A percentile compares a stretch with the other conserved stretches of the same genome.
These are phyloP conservation scores for Chaitophorus viminalis DNA, from an alignment of 2,888 invertebrate genomes.

Conservation along the genomic window DNA sequence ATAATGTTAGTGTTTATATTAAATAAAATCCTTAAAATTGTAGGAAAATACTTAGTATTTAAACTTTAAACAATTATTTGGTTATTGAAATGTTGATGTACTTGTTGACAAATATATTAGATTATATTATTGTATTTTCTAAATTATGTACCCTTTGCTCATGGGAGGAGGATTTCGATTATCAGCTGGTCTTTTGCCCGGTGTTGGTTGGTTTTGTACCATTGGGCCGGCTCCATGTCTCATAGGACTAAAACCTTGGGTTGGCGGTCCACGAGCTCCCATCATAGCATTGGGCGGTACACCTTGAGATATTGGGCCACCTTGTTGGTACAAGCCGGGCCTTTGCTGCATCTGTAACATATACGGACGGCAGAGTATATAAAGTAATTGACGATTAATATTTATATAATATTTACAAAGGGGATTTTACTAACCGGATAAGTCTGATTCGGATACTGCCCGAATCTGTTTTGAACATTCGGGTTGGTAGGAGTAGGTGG, in stretches of 20 bases:
- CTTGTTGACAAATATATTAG: too few species aligned
- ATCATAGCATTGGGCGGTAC: constrained; percentile 69
- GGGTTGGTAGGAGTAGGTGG: constrained; percentile 45
- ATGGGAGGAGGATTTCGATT: constrained; percentile 61
- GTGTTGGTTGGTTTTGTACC: constrained; percentile 72
- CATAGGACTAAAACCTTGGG: constrained; percentile 70
- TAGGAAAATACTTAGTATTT: too few species aligned
- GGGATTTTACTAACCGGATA: constrained; percentile 75
- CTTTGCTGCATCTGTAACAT: constrained; percentile 71
- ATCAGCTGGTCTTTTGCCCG: constrained; percentile 69
- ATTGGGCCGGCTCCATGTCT: constrained; percentile 70
- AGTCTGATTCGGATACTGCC: constrained; percentile 78
- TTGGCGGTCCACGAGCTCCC: constrained; percentile 47
- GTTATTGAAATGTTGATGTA: too few species aligned
- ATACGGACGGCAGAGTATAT: background rate
- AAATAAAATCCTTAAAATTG: too few species aligned
- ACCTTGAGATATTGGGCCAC: constrained; percentile 71
- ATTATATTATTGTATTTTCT: too few species aligned
- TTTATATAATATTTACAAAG: too few species aligned
- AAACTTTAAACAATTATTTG: too few species aligned
- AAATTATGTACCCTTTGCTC: constrained; percentile 67
- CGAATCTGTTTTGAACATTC: constrained; percentile 57
- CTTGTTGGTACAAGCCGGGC: constrained; percentile 76
- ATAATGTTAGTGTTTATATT: too few species aligned
- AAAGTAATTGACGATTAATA: too few species aligned